Conservation (phyloP, 2,113 vertebrate species). For the Lates calcarifer region DNA sequence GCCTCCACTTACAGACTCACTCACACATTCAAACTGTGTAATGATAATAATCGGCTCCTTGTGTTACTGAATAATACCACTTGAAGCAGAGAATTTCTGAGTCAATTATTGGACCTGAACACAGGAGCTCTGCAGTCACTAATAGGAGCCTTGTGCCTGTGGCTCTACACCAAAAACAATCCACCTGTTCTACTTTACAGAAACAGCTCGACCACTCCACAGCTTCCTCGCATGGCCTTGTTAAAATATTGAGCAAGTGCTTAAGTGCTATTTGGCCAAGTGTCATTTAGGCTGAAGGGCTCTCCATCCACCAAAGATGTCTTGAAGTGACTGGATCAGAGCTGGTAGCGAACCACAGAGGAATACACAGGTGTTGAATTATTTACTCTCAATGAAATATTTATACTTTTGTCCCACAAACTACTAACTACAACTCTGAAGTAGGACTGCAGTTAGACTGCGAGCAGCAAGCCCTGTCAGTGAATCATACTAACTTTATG, state of each 20-base stretch:
- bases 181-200: slow-evolving; percentile 76
- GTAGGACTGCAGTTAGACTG: slow-evolving; percentile 37
- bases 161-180: slow-evolving; percentile 51
- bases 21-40: not conserved
- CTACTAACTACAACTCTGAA: slow-evolving; percentile 71
- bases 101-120: slow-evolving; percentile 38
- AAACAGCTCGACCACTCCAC: slow-evolving; percentile 68
- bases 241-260: slow-evolving; percentile 89
- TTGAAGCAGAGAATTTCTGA: not conserved
- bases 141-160: slow-evolving; percentile 42
- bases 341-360: slow-evolving; percentile 75
- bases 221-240: slow-evolving; percentile 76
- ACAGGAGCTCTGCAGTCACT: slow-evolving; percentile 41
- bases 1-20: not conserved
- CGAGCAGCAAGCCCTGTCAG: slow-evolving; percentile 10
- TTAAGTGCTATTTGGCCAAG: slow-evolving; percentile 89
- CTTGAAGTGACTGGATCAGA: slow-evolving; percentile 85
- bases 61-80: slow-evolving; percentile 30
- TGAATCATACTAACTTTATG: slow-evolving; percentile 18
- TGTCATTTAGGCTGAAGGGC: slow-evolving; percentile 87
- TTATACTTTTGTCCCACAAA: slow-evolving; percentile 83
- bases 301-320: slow-evolving; percentile 85
- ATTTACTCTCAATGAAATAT: slow-evolving; percentile 84
- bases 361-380: slow-evolving; percentile 84
- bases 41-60: slow-evolving; percentile 11